Conservation (phyloP, 2,888 invertebrate genomes). For the Cephalotes varians region DNA sequence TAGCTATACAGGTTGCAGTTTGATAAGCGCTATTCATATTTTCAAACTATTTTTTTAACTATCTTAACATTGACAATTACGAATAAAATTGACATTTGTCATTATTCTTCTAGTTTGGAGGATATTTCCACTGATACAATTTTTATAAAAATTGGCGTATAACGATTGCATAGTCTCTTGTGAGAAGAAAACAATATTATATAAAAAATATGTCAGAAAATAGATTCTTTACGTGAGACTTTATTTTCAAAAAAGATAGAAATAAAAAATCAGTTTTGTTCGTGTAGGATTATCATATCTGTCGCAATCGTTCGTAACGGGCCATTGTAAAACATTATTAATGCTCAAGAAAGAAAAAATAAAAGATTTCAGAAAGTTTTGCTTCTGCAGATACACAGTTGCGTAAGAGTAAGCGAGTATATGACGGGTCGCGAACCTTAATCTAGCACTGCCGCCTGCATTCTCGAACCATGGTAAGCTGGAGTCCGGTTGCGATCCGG, state of each 20-base stretch:
- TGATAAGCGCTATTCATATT: too few species aligned
- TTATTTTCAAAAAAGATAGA: neutral
- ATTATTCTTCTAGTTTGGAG: too few species aligned
- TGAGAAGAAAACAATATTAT: neutral
- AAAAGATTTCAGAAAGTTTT: constrained; percentile 6
- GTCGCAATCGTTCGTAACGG: neutral
- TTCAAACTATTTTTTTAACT: too few species aligned
- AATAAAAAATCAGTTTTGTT: too few species aligned
- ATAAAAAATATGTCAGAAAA: neutral
- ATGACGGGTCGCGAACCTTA: constrained; percentile 83
- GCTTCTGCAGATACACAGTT: constrained; percentile 15
- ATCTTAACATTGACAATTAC: too few species aligned
- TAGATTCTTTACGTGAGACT: neutral
- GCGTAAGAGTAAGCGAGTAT: neutral
- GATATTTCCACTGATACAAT: too few species aligned
- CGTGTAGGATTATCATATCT: neutral
- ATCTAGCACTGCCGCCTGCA: constrained; percentile 88
- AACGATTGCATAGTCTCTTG: neutral
- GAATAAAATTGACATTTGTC: too few species aligned
- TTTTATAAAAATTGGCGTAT: too few species aligned
- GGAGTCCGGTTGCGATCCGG: constrained; percentile 89
- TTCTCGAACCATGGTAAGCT: constrained; percentile 92
- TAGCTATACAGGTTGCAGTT: too few species aligned
- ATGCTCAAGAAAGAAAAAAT: neutral
- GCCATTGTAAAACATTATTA: neutral